Evolutionary conservation across 2,888 invertebrate species (phyloP).

Genomic region (Gari tellinella): DNA sequence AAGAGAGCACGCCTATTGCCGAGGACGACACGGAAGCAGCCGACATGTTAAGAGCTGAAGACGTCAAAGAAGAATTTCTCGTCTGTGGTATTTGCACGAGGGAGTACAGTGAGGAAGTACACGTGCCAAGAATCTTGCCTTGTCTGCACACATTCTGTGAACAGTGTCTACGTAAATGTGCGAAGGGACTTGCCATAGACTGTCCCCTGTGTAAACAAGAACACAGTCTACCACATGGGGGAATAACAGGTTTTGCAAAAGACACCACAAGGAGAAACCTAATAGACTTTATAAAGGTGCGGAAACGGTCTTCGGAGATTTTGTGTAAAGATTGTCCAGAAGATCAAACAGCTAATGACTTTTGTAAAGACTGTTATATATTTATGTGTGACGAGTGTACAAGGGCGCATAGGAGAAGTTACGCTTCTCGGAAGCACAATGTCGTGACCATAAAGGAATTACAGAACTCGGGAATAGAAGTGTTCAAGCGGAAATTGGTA

Average conservation of each 20-base stretch:
- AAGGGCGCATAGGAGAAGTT: conserved; percentile 59
- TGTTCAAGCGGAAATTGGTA: conserved; percentile 58
- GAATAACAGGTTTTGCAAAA: conserved; percentile 58
- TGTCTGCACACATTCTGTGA: conserved; percentile 69
- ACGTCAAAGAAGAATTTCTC: conserved; percentile 67
- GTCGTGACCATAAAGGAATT: conserved; percentile 59
- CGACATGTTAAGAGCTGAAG: conserved; percentile 61
- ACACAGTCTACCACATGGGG: conserved; percentile 49
- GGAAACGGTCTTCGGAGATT: conserved; percentile 61
- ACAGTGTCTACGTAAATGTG: conserved; percentile 54
- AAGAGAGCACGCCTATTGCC: too few relatives aligned
- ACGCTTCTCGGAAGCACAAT: conserved; percentile 60
- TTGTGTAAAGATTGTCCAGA: conserved; percentile 68
- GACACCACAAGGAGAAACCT: conserved; percentile 65
- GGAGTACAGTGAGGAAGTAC: conserved; percentile 59
- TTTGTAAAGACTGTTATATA: conserved; percentile 68
- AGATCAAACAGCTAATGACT: conserved; percentile 61
- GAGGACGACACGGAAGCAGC: background rate
- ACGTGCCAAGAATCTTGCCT: conserved; percentile 62
- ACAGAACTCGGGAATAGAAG: conserved; percentile 60
- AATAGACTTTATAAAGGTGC: conserved; percentile 63
- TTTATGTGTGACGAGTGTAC: conserved; percentile 67
- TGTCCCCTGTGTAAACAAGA: conserved; percentile 66
- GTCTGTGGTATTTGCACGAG: conserved; percentile 63
- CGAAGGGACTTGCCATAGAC: conserved; percentile 29